Percentiles rank a stretch among this genome's conserved stretches.
Evolutionary conservation across 2,888 invertebrate species (phyloP).

Genomic region (Drosophila subsilvestris): DNA sequence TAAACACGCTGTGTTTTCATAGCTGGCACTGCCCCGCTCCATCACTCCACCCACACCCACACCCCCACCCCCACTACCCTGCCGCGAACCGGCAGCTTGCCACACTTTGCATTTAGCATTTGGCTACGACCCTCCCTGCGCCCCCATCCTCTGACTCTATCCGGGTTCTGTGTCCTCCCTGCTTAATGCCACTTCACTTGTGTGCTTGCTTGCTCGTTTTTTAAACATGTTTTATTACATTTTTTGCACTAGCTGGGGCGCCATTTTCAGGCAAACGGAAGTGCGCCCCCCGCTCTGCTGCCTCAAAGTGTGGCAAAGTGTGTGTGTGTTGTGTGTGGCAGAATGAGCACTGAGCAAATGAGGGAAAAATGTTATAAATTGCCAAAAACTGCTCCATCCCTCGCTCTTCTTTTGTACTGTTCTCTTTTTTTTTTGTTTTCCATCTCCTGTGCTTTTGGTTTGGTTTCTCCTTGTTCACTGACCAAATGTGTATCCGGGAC

Average conservation of each 20-base stretch:
- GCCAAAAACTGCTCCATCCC: slow-evolving; percentile 51
- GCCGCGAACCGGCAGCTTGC: not conserved
- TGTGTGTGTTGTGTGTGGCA: slow-evolving; percentile 45
- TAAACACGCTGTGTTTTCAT: slow-evolving; percentile 71
- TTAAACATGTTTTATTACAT: slow-evolving; percentile 74
- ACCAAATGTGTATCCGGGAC: slow-evolving; percentile 37
- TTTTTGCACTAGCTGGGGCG: slow-evolving; percentile 62
- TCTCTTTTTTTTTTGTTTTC: slow-evolving; percentile 39
- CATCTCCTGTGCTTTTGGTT: slow-evolving; percentile 17
- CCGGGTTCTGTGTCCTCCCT: slow-evolving; percentile 37
- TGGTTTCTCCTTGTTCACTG: slow-evolving; percentile 57
- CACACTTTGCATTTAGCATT: slow-evolving; percentile 29
- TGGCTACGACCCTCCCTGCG: not conserved
- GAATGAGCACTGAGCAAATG: slow-evolving; percentile 58
- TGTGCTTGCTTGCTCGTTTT: slow-evolving; percentile 50
- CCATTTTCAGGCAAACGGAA: slow-evolving; percentile 73
- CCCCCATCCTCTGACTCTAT: not conserved
- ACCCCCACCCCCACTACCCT: not conserved
- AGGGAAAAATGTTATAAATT: slow-evolving; percentile 75
- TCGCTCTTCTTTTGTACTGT: slow-evolving; percentile 12
- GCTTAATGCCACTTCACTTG: slow-evolving; percentile 62
- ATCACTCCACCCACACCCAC: not conserved
- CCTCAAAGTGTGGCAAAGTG: not conserved
- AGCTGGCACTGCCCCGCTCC: not conserved
- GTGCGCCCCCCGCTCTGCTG: slow-evolving; percentile 24